These are phyloP conservation scores for Antigone vipio DNA, from an alignment of 2,113 vertebrate genomes.

Conservation along the genomic window DNA sequence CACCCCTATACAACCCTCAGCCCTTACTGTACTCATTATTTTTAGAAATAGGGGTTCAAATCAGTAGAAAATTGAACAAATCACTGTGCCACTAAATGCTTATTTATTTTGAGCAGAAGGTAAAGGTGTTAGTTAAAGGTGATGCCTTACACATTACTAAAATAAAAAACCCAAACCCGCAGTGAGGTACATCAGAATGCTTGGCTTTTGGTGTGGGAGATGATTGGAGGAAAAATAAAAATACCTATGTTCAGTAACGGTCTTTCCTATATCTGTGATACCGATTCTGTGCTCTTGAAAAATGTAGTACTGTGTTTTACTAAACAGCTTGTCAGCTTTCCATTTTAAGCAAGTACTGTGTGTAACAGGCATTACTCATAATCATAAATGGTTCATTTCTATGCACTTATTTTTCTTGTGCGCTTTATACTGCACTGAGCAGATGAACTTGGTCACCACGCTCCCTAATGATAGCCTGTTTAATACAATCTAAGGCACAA, in stretches of 20 bases:
- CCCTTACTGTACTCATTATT: not conserved
- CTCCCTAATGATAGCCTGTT: not conserved
- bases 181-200: not conserved
- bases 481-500: not conserved
- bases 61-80: not conserved
- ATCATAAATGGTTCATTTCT: conserved; percentile 16
- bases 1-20: not conserved
- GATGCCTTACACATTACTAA: not conserved
- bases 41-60: not conserved
- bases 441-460: not conserved
- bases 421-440: conserved; percentile 2
- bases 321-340: not conserved
- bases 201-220: not conserved
- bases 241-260: not conserved
- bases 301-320: not conserved
- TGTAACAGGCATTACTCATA: not conserved
- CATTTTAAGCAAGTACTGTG: not conserved
- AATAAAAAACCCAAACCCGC: not conserved
- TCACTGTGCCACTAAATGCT: not conserved
- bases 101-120: not conserved
- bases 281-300: not conserved
- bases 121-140: not conserved
- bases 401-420: conserved; percentile 40
- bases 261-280: not conserved
- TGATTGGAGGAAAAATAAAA: not conserved